Percentiles rank a stretch among this genome's conserved stretches.
Conservation (phyloP, 1,140 invertebrate genomes). For the Procambarus clarkii region DNA sequence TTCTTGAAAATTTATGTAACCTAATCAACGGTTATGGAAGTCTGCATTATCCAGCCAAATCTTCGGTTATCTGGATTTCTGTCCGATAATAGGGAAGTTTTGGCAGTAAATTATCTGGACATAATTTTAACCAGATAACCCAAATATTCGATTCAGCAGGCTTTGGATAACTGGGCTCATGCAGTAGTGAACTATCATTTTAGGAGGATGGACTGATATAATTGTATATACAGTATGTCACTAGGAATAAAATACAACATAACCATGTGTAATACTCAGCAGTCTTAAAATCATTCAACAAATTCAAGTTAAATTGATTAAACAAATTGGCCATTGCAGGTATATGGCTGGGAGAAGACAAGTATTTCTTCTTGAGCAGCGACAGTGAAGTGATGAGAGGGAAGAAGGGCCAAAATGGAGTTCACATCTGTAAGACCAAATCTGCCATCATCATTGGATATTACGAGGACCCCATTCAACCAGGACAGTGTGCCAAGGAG, state of each 20-base stretch:
- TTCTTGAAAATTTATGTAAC: too few relatives aligned
- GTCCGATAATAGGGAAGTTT: too few relatives aligned
- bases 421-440: constrained; percentile 34
- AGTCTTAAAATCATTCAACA: neutral
- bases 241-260: neutral
- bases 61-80: too few relatives aligned
- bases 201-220: neutral
- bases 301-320: neutral
- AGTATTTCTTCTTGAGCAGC: constrained; percentile 20
- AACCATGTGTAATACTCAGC: neutral
- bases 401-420: constrained; percentile 41
- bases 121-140: too few relatives aligned
- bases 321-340: neutral
- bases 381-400: constrained; percentile 1
- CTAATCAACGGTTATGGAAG: too few relatives aligned
- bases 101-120: too few relatives aligned
- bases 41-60: too few relatives aligned
- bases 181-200: neutral
- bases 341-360: neutral
- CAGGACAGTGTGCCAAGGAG: constrained; percentile 33
- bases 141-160: too few relatives aligned
- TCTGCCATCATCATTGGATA: constrained; percentile 28
- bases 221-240: neutral
- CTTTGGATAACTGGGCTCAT: too few relatives aligned
- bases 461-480: constrained; percentile 43